Evolutionary conservation across 2,888 invertebrate species (phyloP).

Genomic region (Ischnura elegans): DNA sequence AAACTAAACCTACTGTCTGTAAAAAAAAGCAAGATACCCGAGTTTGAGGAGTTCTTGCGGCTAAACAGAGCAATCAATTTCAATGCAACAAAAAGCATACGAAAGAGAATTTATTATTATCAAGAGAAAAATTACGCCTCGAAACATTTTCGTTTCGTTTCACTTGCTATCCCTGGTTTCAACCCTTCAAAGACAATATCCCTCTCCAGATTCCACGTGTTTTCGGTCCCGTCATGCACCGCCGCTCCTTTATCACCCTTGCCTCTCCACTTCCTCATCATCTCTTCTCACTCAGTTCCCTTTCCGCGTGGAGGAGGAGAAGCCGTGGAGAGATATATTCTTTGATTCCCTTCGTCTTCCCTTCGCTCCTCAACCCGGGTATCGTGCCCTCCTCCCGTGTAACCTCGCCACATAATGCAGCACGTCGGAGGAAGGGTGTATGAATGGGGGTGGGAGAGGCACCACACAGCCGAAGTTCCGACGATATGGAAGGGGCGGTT

Average conservation of each 20-base stretch:
- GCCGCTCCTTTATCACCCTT: background rate
- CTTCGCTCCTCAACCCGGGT: background rate
- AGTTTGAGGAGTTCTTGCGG: too few relatives aligned
- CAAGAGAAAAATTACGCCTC: too few relatives aligned
- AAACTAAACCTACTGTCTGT: too few relatives aligned
- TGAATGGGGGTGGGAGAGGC: slow-evolving; percentile 9
- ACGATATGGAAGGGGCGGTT: slow-evolving; percentile 66
- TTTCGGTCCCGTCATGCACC: background rate
- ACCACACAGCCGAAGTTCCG: slow-evolving; percentile 55
- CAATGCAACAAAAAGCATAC: too few relatives aligned
- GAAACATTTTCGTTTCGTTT: too few relatives aligned
- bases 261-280: background rate
- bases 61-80: too few relatives aligned
- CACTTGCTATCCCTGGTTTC: too few relatives aligned
- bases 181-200: background rate
- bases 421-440: background rate
- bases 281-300: background rate
- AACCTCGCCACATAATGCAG: background rate
- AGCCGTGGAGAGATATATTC: background rate
- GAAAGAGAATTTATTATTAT: too few relatives aligned
- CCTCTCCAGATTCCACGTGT: background rate
- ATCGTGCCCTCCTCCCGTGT: background rate
- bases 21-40: too few relatives aligned
- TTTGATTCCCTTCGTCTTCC: background rate
- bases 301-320: background rate